These are phyloP conservation scores for Pituophis catenifer DNA, from an alignment of 2,113 vertebrate species.

Conservation along the genomic window DNA sequence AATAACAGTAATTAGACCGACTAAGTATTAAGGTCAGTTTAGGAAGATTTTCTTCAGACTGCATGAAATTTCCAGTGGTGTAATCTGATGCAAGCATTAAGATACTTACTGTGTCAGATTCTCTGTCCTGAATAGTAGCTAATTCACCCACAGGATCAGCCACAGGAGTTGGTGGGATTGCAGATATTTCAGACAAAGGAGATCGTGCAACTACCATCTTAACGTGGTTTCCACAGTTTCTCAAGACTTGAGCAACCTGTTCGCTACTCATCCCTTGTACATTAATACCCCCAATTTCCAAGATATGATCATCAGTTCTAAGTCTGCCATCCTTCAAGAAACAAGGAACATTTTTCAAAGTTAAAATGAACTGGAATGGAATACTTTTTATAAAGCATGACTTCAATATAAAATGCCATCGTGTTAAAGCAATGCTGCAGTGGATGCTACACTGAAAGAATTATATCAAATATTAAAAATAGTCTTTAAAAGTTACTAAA, in stretches of 20 bases:
- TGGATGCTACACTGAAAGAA: neutral
- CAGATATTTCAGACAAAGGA: constrained; percentile 59
- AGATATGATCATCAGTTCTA: constrained; percentile 88
- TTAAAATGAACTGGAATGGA: neutral
- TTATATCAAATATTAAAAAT: accelerated
- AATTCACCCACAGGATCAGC: constrained; percentile 73
- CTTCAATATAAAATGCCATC: neutral
- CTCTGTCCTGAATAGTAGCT: constrained; percentile 46
- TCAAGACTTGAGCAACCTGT: constrained; percentile 90
- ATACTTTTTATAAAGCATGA: neutral
- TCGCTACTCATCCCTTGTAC: constrained; percentile 89
- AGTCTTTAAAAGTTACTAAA: neutral
- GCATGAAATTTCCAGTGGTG: neutral
- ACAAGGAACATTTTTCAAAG: neutral
- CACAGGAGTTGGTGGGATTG: constrained; percentile 70
- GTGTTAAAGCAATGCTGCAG: neutral
- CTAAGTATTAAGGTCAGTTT: neutral
- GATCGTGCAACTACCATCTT: constrained; percentile 87
- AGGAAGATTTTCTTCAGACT: neutral
- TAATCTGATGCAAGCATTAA: neutral
- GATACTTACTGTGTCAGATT: constrained; percentile 63
- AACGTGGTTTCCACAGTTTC: constrained; percentile 86
- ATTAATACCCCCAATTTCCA: constrained; percentile 86
- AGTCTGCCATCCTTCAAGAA: constrained; percentile 86
- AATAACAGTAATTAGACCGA: neutral